Percentiles rank a stretch among this genome's conserved stretches.
These are phyloP conservation scores for Semicossyphus pulcher DNA, from an alignment of 2,113 vertebrate genomes.

Conservation along the genomic window DNA sequence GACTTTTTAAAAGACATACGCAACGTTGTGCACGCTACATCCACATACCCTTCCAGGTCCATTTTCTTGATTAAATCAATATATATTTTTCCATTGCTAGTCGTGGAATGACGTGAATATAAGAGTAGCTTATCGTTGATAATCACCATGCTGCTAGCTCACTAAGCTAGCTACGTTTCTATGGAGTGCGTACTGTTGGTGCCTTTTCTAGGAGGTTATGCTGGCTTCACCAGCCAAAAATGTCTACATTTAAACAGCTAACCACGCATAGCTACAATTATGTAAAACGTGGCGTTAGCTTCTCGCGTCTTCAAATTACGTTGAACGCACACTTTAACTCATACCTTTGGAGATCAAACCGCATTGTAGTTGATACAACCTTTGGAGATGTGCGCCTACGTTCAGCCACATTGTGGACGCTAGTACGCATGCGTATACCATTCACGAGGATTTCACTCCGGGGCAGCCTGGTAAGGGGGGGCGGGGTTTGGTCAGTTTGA, in stretches of 20 bases:
- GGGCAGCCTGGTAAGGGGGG: background rate
- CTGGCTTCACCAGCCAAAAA: background rate
- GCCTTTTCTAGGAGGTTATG: background rate
- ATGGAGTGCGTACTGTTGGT: background rate
- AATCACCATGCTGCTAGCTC: too few relatives aligned
- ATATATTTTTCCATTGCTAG: too few relatives aligned
- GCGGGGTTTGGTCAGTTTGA: background rate
- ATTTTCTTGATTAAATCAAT: too few relatives aligned
- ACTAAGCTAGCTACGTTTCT: background rate
- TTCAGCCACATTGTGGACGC: constrained; percentile 26
- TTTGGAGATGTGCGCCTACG: rapidly evolving
- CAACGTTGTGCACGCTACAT: too few relatives aligned
- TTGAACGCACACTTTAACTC: background rate
- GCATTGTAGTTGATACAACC: background rate
- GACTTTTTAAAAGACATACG: too few relatives aligned
- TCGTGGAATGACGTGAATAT: too few relatives aligned
- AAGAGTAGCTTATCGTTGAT: too few relatives aligned
- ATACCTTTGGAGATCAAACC: constrained; percentile 57
- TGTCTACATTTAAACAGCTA: background rate
- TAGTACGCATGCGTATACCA: constrained; percentile 33
- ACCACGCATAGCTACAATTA: too few relatives aligned
- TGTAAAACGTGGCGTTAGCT: background rate
- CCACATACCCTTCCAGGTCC: too few relatives aligned
- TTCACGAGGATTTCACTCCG: rapidly evolving
- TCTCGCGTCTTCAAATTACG: background rate